Evolutionary conservation across 2,888 invertebrate species (phyloP).

Genomic region (Sisyra nigra): DNA sequence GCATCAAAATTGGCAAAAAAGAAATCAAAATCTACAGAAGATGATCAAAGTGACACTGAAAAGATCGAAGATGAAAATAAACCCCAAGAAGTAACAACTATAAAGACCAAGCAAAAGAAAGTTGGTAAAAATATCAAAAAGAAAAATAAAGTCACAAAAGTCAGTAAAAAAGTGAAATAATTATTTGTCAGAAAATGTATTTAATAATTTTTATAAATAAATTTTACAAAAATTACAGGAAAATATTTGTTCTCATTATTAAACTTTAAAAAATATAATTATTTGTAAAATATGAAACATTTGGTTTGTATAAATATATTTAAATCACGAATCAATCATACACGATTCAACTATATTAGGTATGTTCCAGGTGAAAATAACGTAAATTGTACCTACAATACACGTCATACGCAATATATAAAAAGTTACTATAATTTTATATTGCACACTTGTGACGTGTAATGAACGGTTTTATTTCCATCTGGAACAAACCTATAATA

Average conservation of each 20-base stretch:
- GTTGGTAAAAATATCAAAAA: constrained; percentile 7
- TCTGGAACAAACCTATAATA: too few species aligned
- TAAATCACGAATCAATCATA: too few species aligned
- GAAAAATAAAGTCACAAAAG: constrained; percentile 6
- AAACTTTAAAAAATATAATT: background rate
- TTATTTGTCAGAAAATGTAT: constrained; percentile 7
- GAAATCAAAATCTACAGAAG: constrained; percentile 4
- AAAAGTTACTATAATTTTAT: too few species aligned
- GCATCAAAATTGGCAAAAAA: constrained; percentile 35
- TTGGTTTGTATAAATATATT: too few species aligned
- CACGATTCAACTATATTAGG: too few species aligned
- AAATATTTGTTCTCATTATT: background rate
- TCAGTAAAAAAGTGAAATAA: constrained; percentile 3
- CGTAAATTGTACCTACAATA: too few species aligned
- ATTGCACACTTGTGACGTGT: too few species aligned
- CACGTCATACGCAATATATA: too few species aligned
- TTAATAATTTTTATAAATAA: constrained; percentile 9
- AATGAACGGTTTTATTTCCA: too few species aligned
- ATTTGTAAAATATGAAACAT: background rate
- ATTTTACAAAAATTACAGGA: background rate
- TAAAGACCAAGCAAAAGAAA: constrained; percentile 7
- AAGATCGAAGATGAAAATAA: background rate
- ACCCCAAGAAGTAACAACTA: background rate
- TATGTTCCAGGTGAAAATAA: too few species aligned
- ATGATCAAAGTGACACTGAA: too few species aligned